Conservation (phyloP, 2,888 invertebrate genomes). For the Limnephilus rhombicus region DNA sequence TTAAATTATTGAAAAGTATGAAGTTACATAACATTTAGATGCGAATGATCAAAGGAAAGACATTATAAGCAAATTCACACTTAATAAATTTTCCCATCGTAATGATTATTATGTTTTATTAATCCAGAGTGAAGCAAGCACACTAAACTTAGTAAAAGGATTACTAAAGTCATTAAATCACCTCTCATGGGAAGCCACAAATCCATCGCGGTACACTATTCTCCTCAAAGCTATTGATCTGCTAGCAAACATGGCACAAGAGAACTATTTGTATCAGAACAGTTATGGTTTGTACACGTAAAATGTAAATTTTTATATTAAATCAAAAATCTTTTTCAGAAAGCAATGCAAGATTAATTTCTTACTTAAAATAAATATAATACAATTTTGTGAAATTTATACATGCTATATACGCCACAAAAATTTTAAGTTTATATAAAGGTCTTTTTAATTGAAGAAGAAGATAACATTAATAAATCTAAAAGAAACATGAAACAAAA, state of each 20-base stretch:
- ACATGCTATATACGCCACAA: neutral
- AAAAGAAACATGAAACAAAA: too few relatives aligned
- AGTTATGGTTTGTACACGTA: slow-evolving; percentile 80
- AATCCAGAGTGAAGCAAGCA: slow-evolving; percentile 55
- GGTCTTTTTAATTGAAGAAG: neutral
- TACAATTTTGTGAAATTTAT: neutral
- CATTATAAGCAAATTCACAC: neutral
- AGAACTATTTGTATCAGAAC: slow-evolving; percentile 91
- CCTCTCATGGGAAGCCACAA: slow-evolving; percentile 84
- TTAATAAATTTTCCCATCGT: neutral
- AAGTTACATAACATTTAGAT: neutral
- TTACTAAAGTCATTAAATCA: slow-evolving; percentile 89
- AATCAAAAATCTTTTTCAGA: neutral
- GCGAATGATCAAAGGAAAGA: neutral
- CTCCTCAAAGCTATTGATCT: slow-evolving; percentile 88
- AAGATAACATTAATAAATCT: too few relatives aligned
- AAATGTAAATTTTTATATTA: neutral
- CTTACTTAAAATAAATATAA: neutral
- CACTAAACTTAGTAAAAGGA: slow-evolving; percentile 80
- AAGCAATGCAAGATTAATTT: neutral
- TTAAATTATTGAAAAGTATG: neutral
- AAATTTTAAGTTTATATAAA: neutral
- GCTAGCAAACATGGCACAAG: slow-evolving; percentile 88
- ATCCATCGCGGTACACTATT: slow-evolving; percentile 82
- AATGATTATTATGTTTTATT: neutral